Evolutionary conservation across 2,797 vertebrate genomes (phyloP), one percentile per base, ranked within the genome.

Genomic region (Propithecus perrieri): DNA sequence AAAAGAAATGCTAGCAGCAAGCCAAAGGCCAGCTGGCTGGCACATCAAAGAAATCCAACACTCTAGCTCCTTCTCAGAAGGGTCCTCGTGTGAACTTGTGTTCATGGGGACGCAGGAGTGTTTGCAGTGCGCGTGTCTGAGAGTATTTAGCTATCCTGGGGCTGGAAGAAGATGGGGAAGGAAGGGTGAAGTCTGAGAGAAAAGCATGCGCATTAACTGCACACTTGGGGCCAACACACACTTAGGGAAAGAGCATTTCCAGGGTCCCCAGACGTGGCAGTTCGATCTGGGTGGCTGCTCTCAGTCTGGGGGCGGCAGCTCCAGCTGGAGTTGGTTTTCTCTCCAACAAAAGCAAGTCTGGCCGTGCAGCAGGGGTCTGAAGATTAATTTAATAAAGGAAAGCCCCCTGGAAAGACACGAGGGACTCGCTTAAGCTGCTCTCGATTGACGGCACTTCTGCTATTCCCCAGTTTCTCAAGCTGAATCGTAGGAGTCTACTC

Each of bases 331-430:
- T 22, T 12, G 33, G 57, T 85, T 94, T 76, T 71, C 76, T 85
- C 28, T 69, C 53, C 28, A 61, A 74, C 41, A 50, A 89, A 86
- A 96, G 85, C 69, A 96, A 85, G 43, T 92, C 46, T 96, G 95
- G 87, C 67, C 48, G 55, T 1, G 55, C 67, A 53, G 53, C 5
- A n/a, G 63, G 8, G 55, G 80, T 41, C 26, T 63, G 33, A 79
- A 91, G 78, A 89, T 69, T 72, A 79, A 95, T 91, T 95, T 55
- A 83, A 91, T 67, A 90, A 87, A 94, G 72, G 48, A 94, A 96
- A 95, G 24, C 33, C 55, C 63, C 61, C 74, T 88, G 61, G 84
- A 87, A 96, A 92, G 89, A 80, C 85, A 67, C 0, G 0, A 9
- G 55, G 91, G 92, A 83, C 55, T 22, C 5, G 7, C 26, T 20